Evolutionary conservation across 1,140 invertebrate genomes (phyloP), one percentile per base, ranked within the genome.

Genomic region (Diachasmimorpha longicaudata): DNA sequence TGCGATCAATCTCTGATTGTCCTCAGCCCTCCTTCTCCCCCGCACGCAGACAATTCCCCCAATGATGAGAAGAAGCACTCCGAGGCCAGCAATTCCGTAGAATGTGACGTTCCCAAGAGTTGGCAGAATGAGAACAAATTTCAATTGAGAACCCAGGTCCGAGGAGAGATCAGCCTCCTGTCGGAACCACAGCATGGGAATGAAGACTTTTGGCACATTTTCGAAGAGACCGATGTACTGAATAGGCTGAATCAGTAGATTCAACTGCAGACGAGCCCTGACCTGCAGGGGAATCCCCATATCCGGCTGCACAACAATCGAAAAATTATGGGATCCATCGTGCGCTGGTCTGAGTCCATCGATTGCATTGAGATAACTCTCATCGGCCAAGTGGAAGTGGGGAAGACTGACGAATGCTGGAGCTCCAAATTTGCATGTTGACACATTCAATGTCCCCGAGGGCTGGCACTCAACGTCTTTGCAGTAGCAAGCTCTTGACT

Each of bases 361-460:
- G 0, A 97, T 91, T 1, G 88, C 85, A 13, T 93, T 78, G 10
- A 84, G 75, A 69, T 96, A 94, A 72, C 85, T 90, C 0, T 91
- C 86, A 85, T 97, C 95, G 0, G 93, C 95, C 75, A 94, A 86
- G 83, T 95, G 93, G 89, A 97, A 98, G 85, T 98, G 96, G 0
- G 96, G 96, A 75, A 94, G 93, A 8, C 96, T 96, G 25, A 96
- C 89, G 81, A 94, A 96, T 0, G 94, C 92, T 0, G 96, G 96
- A 11, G 95, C 93, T 42, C 93, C 93, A 80, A 89, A 93, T 79
- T 93, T 91, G 74, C 94, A 95, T 11, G 87, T 87, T 3, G 93
- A 93, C 52, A 95, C 92, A 83, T 94, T 93, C 75, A 94, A 89
- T 0, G 91, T 88, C 0, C 93, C 93, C 37, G 89, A 90, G 6